These are phyloP conservation scores for Gallinago undulata DNA, from an alignment of 2,113 vertebrate genomes.

Conservation along the genomic window DNA sequence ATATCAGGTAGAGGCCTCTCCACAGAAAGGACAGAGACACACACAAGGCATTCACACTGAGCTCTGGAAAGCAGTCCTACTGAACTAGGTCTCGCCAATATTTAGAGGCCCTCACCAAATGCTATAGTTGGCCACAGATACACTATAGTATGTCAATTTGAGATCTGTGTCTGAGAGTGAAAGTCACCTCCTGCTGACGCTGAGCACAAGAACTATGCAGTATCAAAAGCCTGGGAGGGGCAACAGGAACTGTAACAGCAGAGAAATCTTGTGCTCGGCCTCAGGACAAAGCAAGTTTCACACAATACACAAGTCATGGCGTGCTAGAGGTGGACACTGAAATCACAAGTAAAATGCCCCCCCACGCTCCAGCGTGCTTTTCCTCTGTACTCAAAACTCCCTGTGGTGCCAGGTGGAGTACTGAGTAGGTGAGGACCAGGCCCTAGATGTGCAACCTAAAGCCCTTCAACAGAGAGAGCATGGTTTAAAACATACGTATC, in stretches of 20 bases:
- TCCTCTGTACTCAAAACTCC: not conserved
- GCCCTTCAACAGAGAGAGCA: constrained; percentile 80
- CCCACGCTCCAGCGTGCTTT: not conserved
- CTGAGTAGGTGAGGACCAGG: not conserved
- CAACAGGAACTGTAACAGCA: not conserved
- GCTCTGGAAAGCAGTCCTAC: not conserved
- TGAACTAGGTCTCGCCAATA: not conserved
- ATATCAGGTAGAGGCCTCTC: not conserved
- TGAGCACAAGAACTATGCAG: not conserved
- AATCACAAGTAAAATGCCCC: not conserved
- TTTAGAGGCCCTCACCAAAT: not conserved
- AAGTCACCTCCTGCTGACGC: not conserved
- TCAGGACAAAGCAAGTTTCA: constrained; percentile 7
- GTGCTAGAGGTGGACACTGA: not conserved
- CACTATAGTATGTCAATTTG: not conserved
- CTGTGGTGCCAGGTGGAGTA: not conserved
- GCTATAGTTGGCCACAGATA: not conserved
- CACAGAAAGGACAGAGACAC: not conserved
- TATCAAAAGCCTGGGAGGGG: not conserved
- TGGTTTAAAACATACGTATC: constrained; percentile 80
- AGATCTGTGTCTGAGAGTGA: not conserved
- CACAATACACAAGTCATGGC: accelerated
- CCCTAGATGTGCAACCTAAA: constrained; percentile 46
- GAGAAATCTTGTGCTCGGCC: not conserved
- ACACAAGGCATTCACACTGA: not conserved